These are phyloP conservation scores for Alviniconcha strummeri DNA, from an alignment of 2,888 invertebrate species.

Conservation along the genomic window DNA sequence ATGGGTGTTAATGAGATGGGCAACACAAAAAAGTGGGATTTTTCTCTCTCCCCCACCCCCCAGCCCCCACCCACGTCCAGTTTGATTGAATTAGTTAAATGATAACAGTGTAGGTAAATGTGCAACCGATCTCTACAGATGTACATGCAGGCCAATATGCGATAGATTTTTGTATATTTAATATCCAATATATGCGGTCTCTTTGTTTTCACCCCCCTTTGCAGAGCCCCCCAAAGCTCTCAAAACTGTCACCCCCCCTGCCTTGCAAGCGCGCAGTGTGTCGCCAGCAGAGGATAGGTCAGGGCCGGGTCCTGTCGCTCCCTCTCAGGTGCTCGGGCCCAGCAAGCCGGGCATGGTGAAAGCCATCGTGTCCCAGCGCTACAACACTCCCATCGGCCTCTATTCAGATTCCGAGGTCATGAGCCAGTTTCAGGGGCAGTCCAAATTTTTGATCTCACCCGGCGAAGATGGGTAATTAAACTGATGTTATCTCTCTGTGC, in stretches of 20 bases:
- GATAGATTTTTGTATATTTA: too few species aligned
- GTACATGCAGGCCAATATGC: too few species aligned
- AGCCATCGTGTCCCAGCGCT: slow-evolving; percentile 83
- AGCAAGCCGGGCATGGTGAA: slow-evolving; percentile 48
- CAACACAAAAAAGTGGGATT: too few species aligned
- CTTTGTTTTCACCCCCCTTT: slow-evolving; percentile 35
- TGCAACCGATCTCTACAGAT: too few species aligned
- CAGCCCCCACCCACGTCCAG: too few species aligned
- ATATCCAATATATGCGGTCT: too few species aligned
- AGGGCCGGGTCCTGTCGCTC: slow-evolving; percentile 26
- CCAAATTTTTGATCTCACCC: slow-evolving; percentile 43
- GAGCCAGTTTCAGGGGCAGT: slow-evolving; percentile 46
- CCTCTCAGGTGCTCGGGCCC: slow-evolving; percentile 37
- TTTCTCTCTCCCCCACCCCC: too few species aligned
- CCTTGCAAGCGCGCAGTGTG: slow-evolving; percentile 30
- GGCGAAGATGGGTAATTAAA: slow-evolving; percentile 37
- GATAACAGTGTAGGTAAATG: too few species aligned
- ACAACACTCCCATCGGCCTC: slow-evolving; percentile 94
- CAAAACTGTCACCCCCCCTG: slow-evolving; percentile 42
- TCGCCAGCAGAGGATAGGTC: slow-evolving; percentile 22
- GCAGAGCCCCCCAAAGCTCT: slow-evolving; percentile 57
- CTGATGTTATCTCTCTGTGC: not conserved
- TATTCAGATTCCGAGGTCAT: slow-evolving; percentile 93
- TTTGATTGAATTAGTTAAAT: too few species aligned
- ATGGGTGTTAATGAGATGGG: too few species aligned